Conservation (phyloP, 1,140 invertebrate species). For the Sinonovacula constricta region DNA sequence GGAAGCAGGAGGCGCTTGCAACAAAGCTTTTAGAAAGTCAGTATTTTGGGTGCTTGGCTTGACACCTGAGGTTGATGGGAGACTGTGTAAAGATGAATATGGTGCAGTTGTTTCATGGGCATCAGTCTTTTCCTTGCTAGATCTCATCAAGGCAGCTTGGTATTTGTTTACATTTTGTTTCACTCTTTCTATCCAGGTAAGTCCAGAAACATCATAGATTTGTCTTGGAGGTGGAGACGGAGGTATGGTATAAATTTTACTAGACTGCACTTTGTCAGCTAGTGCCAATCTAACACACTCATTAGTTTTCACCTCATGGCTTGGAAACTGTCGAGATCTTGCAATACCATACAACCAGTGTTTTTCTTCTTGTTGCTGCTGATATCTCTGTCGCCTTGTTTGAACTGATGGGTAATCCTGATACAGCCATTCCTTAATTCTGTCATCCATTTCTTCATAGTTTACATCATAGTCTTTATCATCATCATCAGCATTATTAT, state of each 20-base stretch:
- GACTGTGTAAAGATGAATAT: background rate
- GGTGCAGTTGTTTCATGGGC: background rate
- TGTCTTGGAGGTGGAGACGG: background rate
- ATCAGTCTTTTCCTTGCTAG: background rate
- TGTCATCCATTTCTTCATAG: background rate
- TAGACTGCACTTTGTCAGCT: no score
- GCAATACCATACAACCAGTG: background rate
- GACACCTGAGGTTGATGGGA: background rate
- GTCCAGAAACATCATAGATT: background rate
- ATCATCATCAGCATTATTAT: background rate
- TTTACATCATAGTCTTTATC: background rate
- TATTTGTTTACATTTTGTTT: conserved; percentile 46
- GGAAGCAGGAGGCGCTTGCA: background rate
- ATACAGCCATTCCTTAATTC: background rate
- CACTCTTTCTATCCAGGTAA: conserved; percentile 38
- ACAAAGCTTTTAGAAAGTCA: background rate
- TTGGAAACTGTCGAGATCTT: no score
- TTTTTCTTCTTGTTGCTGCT: background rate
- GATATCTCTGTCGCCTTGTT: no score
- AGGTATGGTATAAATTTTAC: no score
- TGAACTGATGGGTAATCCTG: no score
- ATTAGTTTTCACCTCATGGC: background rate
- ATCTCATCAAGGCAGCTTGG: conserved; percentile 24
- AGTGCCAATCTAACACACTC: background rate
- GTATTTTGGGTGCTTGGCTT: background rate